Base-by-base conservation (phyloP, 2,888 invertebrate species). In the Meghimatium bilineatum region DNA sequence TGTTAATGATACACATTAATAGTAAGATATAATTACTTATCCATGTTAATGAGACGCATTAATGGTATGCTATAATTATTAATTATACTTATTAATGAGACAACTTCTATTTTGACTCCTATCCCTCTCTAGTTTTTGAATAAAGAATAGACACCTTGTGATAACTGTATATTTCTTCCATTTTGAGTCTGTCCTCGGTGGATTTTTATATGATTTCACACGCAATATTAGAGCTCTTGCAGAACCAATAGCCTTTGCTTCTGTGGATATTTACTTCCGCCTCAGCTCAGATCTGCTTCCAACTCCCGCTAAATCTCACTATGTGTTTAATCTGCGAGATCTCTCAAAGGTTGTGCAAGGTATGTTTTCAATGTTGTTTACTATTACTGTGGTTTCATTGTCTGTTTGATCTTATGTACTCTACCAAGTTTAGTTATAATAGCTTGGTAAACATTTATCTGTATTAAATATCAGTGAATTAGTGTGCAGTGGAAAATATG, bases 291-390 rank as follows among this genome's bases (percentile, higher is more conserved):
- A 94, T 83, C 89, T 94, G 20, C 90, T 94, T 52, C 94, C 94
- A 8, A 94, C 94, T 5, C 94, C 94, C 5, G 92, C 93, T 52
- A 94, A 94, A 86, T 94, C 94, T 74, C 94, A 94, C 88, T 94
- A 94, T 83, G 92, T 94, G 81, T 94, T 94, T 89, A 94, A 94
- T 87, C 90, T 94, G 44, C 86, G 94, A 84, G 97, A 98, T 94
- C 94, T 98, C 69, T 97, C 97, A 14, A 98, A 97, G 93, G 97
- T 97, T 85, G 95, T 97, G 90, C 97, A 97, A 94, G 97, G 97
- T 92, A 86, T 14, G 69, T 20, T 17, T 20, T 36, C 20, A 2
- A 36, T 20, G 6, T 29, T 34, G 5, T 20, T 23, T 56, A 20
- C 23, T 56, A 8, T 17, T 56, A 17, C 20, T 56, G 12, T 44